A percentile compares a stretch with the other conserved stretches of the same genome.
These are phyloP conservation scores for Parotia lawesii DNA, from an alignment of 2,113 vertebrate species.

Conservation along the genomic window DNA sequence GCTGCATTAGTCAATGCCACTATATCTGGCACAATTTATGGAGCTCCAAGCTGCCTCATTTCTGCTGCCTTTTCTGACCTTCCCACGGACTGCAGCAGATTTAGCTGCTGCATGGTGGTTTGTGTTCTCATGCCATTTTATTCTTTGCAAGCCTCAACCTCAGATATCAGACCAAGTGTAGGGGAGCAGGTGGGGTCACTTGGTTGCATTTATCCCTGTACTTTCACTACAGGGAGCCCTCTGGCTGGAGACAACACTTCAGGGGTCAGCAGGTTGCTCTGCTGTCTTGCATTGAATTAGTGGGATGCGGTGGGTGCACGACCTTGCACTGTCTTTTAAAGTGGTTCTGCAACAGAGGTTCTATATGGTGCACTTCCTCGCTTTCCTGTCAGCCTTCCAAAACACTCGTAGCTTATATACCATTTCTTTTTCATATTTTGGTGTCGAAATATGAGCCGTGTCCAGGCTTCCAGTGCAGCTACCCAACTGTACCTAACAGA, in stretches of 20 bases:
- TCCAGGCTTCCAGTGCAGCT: background rate
- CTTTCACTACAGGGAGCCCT: background rate
- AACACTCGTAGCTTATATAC: accelerated
- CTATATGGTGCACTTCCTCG: background rate
- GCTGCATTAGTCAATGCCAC: background rate
- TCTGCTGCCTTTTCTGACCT: background rate
- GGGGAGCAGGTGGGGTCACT: accelerated
- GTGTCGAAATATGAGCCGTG: background rate
- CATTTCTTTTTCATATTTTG: background rate
- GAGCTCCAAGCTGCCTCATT: background rate
- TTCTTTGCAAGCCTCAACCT: background rate
- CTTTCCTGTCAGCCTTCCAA: background rate
- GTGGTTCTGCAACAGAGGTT: background rate
- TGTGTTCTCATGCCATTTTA: background rate
- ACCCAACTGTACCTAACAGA: background rate
- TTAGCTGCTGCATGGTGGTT: accelerated
- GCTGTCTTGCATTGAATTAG: background rate
- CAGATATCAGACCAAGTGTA: accelerated
- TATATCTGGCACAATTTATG: accelerated
- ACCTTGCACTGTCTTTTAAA: background rate
- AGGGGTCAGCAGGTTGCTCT: background rate
- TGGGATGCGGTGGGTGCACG: background rate
- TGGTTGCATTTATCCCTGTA: background rate
- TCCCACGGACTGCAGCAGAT: accelerated
- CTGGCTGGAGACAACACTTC: background rate